Conservation (phyloP, 2,113 vertebrate genomes). For the Excalfactoria chinensis region DNA sequence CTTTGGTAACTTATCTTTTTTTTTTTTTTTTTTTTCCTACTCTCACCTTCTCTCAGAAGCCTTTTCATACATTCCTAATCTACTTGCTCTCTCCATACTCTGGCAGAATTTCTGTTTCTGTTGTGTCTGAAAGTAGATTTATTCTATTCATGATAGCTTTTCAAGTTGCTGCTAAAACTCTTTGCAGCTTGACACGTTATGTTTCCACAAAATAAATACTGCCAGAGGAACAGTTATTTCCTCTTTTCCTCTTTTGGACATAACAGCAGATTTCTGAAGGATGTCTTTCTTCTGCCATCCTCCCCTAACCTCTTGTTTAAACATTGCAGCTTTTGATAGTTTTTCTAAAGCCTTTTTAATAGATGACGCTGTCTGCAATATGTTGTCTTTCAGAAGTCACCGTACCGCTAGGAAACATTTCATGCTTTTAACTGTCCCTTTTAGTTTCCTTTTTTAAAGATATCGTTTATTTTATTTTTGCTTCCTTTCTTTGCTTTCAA, state of each 20-base stretch:
- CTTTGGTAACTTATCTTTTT: neutral
- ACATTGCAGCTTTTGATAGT: neutral
- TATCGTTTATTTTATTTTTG: neutral
- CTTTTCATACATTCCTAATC: neutral
- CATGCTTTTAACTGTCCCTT: neutral
- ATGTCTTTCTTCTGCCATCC: neutral
- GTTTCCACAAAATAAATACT: neutral
- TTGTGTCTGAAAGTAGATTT: neutral
- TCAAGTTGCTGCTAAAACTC: neutral
- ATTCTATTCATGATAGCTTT: neutral
- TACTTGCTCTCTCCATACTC: neutral
- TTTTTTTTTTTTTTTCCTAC: neutral
- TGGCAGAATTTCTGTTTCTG: neutral
- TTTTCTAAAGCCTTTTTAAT: neutral
- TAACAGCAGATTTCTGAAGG: neutral
- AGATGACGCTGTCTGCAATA: neutral
- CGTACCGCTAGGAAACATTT: neutral
- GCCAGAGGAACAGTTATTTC: neutral
- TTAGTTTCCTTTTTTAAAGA: neutral
- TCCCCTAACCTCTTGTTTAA: neutral
- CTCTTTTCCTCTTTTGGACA: neutral
- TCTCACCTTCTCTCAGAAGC: slow-evolving; percentile 1
- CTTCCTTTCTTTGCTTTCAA: neutral
- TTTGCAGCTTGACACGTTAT: neutral
- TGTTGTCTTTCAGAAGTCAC: neutral